A percentile compares a stretch with the other conserved stretches of the same genome.
These are phyloP conservation scores for Squalus acanthias DNA, from an alignment of 2,797 vertebrate species.

Conservation along the genomic window DNA sequence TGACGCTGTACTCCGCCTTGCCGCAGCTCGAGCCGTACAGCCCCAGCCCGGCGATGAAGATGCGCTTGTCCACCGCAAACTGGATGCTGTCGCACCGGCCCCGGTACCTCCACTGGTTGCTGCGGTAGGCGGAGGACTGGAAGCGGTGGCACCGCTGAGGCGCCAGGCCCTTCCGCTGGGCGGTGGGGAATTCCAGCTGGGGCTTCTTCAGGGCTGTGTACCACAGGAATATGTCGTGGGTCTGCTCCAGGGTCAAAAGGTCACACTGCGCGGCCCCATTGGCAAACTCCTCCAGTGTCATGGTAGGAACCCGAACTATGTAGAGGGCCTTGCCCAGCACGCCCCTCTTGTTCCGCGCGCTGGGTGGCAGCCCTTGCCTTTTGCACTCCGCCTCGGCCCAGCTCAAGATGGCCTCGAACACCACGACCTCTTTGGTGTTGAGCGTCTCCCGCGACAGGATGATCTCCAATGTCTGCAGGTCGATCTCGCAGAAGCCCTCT, in stretches of 20 bases:
- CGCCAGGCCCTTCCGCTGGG: conserved; percentile 68
- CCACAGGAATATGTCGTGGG: conserved; percentile 91
- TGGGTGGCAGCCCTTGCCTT: conserved; percentile 68
- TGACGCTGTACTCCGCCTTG: conserved; percentile 82
- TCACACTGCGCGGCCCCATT: conserved; percentile 86
- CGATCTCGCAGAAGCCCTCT: conserved; percentile 90
- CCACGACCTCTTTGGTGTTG: conserved; percentile 83
- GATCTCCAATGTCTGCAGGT: conserved; percentile 81
- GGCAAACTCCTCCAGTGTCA: conserved; percentile 93
- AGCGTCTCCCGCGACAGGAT: conserved; percentile 84
- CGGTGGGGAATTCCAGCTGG: conserved; percentile 73
- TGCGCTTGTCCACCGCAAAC: conserved; percentile 85
- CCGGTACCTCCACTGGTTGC: conserved; percentile 96
- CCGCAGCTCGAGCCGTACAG: conserved; percentile 89
- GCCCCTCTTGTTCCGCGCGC: conserved; percentile 68
- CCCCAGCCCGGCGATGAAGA: conserved; percentile 87
- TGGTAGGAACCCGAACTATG: conserved; percentile 82
- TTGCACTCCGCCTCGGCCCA: conserved; percentile 90
- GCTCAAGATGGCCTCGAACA: conserved; percentile 80
- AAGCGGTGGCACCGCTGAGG: conserved; percentile 87
- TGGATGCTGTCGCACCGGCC: conserved; percentile 97
- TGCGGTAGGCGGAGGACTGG: conserved; percentile 87
- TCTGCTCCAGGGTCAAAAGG: conserved; percentile 90
- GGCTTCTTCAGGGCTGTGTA: conserved; percentile 92
- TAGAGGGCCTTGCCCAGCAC: conserved; percentile 82